These are phyloP conservation scores for Biston betularia DNA, from an alignment of 2,888 invertebrate species.

Conservation along the genomic window DNA sequence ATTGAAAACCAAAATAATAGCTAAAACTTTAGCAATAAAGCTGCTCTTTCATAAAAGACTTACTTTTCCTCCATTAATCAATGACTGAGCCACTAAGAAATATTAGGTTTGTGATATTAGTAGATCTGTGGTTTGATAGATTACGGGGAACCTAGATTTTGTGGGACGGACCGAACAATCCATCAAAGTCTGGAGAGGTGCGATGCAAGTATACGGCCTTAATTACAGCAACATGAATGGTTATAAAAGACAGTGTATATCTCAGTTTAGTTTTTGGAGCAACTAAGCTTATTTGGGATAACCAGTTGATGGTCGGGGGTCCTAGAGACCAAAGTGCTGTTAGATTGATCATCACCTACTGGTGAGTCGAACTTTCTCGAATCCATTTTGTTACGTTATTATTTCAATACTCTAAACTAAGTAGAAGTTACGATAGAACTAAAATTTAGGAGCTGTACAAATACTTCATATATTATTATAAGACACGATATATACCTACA, in stretches of 20 bases:
- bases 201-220: slow-evolving; percentile 14
- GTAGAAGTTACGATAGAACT: too few species aligned
- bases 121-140: slow-evolving; percentile 36
- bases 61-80: slow-evolving; percentile 33
- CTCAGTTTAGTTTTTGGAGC: neutral
- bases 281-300: neutral
- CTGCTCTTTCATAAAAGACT: slow-evolving; percentile 17
- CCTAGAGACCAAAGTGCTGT: too few species aligned
- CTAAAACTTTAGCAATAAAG: slow-evolving; percentile 27
- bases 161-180: slow-evolving; percentile 28
- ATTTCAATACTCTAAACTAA: too few species aligned
- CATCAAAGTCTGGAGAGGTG: slow-evolving; percentile 29
- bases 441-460: too few species aligned
- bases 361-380: too few species aligned
- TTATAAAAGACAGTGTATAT: neutral
- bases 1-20: slow-evolving; percentile 32
- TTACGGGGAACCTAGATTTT: slow-evolving; percentile 36
- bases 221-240: slow-evolving; percentile 11
- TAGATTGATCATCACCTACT: too few species aligned
- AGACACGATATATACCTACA: too few species aligned
- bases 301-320: neutral
- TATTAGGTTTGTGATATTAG: slow-evolving; percentile 30
- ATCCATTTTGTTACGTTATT: too few species aligned
- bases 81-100: slow-evolving; percentile 24
- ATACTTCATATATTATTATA: too few species aligned